phyloP scores from a whole-genome alignment of 2,888 invertebrate species.

The Stenotaenia linearis region DNA sequence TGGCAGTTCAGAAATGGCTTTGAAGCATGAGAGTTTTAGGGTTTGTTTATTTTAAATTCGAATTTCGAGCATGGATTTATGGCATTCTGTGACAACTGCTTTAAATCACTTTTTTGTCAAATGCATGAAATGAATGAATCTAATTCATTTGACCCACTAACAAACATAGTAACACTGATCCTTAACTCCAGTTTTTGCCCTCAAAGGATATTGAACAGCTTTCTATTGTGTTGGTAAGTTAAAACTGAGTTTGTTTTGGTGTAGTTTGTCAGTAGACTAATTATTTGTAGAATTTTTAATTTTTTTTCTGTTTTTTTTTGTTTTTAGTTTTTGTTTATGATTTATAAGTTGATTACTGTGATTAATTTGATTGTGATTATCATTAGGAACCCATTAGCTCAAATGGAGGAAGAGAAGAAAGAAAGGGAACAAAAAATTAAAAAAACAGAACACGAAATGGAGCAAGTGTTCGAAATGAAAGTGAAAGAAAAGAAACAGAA shows the following conservation, averaged over 20 bases:
- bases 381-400: constrained; percentile 89
- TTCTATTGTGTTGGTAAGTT: constrained; percentile 82
- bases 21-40: not conserved
- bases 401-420: constrained; percentile 96
- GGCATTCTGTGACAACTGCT: constrained; percentile 7
- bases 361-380: not conserved
- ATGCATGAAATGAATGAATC: constrained; percentile 17
- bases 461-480: constrained; percentile 98
- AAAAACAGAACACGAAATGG: constrained; percentile 98
- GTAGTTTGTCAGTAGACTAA: constrained; percentile 27
- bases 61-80: not conserved
- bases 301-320: not conserved
- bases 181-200: constrained; percentile 66
- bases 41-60: not conserved
- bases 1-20: not conserved
- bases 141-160: constrained; percentile 8
- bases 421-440: constrained; percentile 96
- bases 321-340: not conserved
- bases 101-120: not conserved
- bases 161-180: constrained; percentile 31
- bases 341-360: not conserved
- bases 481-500: constrained; percentile 93
- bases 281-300: not conserved
- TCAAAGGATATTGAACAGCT: constrained; percentile 82
- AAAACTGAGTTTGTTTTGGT: constrained; percentile 31